Percentiles rank a stretch among this genome's conserved stretches.
These are phyloP conservation scores for Eupithecia tripunctaria DNA, from an alignment of 2,888 invertebrate species.

Conservation along the genomic window DNA sequence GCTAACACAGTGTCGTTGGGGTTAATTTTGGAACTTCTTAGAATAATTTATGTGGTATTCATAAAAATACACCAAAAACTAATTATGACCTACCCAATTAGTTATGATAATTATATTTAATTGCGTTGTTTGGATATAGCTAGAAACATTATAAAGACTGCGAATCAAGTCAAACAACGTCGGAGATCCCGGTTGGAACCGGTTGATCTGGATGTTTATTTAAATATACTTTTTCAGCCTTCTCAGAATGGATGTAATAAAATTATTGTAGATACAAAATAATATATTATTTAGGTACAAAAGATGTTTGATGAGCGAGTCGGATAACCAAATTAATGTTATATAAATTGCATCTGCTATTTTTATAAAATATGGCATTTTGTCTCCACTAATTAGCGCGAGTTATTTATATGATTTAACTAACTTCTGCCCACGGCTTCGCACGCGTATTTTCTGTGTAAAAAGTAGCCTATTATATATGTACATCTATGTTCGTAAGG, in stretches of 20 bases:
- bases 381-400: neutral
- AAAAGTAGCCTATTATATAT: no score
- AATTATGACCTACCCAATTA: neutral
- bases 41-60: neutral
- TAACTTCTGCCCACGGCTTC: no score
- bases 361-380: neutral
- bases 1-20: neutral
- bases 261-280: neutral
- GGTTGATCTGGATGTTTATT: constrained; percentile 2
- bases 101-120: neutral
- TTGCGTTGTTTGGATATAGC: neutral
- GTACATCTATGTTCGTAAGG: no score
- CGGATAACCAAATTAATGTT: neutral
- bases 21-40: neutral
- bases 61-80: neutral
- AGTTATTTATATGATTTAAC: neutral
- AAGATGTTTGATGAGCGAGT: neutral
- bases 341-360: neutral
- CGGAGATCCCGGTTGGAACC: neutral
- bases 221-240: neutral
- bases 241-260: neutral
- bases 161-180: neutral
- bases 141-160: neutral
- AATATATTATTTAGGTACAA: neutral
- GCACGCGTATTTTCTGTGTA: no score